Percentiles rank a stretch among this genome's conserved stretches.
phyloP scores from a whole-genome alignment of 2,113 vertebrate species.

The Pseudorectes ferrugineus region DNA sequence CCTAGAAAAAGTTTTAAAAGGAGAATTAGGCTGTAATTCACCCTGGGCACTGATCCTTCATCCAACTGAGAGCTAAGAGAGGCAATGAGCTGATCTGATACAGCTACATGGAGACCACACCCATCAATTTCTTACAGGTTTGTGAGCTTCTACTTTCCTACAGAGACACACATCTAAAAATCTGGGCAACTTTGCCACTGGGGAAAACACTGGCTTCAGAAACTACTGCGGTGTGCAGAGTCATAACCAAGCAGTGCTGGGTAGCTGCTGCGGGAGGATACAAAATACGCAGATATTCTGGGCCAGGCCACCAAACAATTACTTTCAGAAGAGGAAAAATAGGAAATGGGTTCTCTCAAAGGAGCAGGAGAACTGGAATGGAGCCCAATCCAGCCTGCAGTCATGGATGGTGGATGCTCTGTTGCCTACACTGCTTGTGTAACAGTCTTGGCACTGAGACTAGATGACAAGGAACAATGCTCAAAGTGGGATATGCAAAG shows the following conservation, averaged over 20 bases:
- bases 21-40: neutral
- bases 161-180: neutral
- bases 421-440: neutral
- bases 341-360: neutral
- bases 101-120: neutral
- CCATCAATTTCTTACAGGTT: neutral
- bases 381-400: neutral
- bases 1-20: constrained; percentile 65
- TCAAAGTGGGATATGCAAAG: neutral
- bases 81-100: neutral
- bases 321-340: neutral
- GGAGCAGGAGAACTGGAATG: neutral
- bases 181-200: neutral
- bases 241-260: neutral
- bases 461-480: neutral
- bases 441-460: neutral
- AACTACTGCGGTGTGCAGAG: neutral
- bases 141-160: neutral
- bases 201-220: neutral
- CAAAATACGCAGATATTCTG: neutral
- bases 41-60: rapidly evolving
- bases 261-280: neutral
- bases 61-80: neutral
- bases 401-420: neutral
- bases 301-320: neutral